Base-by-base conservation (phyloP, 2,113 vertebrate genomes). In the Nettapus auritus region DNA sequence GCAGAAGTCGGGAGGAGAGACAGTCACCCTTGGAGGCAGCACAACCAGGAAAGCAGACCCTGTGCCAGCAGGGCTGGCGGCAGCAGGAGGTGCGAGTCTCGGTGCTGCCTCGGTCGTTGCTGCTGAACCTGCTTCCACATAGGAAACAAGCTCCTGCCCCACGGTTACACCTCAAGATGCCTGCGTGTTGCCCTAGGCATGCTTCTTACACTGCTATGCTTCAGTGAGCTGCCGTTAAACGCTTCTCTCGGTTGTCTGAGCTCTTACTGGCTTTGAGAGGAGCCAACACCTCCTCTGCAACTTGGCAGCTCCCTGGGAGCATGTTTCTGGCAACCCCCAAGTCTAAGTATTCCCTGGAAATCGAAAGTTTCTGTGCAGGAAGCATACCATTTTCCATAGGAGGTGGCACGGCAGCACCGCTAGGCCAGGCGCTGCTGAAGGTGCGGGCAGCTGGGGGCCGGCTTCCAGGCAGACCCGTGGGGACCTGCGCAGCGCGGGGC, bases 341-440 rank as follows among this genome's bases (percentile, higher is more conserved):
- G 14, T 11, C 0, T 7, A 38, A 50, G 34, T 8, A 10, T 8
- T 38, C 20, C 19, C 62, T 14, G 17, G 23, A 4, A 3, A 0
- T 16, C 73, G 22, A 12, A 4, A 17, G 0, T 6, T 11, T 21
- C 14, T 14, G 50, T 9, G 18, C 33, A 6, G 29, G 38, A 42
- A 33, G 13, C n/a, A 7, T 10, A 21, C 17, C 9, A 25, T 31
- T 66, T 53, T 36, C 38, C 46, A 6, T 21, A 3, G 7, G 2
- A 5, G 62, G 11, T 11, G 15, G 20, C 71, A 6, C 8, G 33
- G 20, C 28, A 56, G 48, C 34, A 4, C 48, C 26, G 13, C 23
- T 29, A 26, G 38, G 36, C 48, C 17, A 36, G 17, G 13, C 36
- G 18, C 48, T 29, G 67, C n/a, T 36, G 44, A 50, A 26, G 46